Conservation (phyloP, 2,888 invertebrate species). For the Agrilus cyanescens region DNA sequence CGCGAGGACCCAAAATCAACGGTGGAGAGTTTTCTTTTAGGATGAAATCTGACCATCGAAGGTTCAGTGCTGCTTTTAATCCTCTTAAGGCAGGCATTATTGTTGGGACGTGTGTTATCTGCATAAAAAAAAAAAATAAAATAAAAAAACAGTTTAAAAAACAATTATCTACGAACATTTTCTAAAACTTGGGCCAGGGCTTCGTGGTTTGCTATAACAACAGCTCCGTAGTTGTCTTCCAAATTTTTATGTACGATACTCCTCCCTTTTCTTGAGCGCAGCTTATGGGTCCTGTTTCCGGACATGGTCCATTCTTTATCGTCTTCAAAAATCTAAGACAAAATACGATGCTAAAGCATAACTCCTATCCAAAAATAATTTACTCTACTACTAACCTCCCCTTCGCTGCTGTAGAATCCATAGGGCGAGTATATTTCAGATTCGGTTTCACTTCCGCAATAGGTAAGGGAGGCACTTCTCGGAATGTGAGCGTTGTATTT, state of each 20-base stretch:
- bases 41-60: slow-evolving; percentile 63
- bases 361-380: neutral
- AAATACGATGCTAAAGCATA: neutral
- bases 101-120: slow-evolving; percentile 59
- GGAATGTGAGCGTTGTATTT: slow-evolving; percentile 47
- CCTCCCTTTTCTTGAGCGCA: slow-evolving; percentile 66
- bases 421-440: slow-evolving; percentile 76
- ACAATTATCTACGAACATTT: slow-evolving; percentile 45
- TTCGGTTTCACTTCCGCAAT: slow-evolving; percentile 74
- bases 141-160: neutral
- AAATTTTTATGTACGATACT: slow-evolving; percentile 75
- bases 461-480: slow-evolving; percentile 59
- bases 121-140: slow-evolving; percentile 2
- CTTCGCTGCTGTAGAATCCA: slow-evolving; percentile 57
- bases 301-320: slow-evolving; percentile 38
- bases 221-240: slow-evolving; percentile 84
- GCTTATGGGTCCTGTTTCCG: slow-evolving; percentile 36
- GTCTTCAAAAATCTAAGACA: slow-evolving; percentile 37
- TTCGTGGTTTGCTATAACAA: slow-evolving; percentile 81
- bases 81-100: slow-evolving; percentile 58
- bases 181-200: slow-evolving; percentile 79
- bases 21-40: slow-evolving; percentile 34
- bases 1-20: slow-evolving; percentile 54
- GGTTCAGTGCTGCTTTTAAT: slow-evolving; percentile 58
- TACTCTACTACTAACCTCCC: slow-evolving; percentile 34